Evolutionary conservation across 1,140 invertebrate genomes (phyloP).

Genomic region (Mylabris phalerata): DNA sequence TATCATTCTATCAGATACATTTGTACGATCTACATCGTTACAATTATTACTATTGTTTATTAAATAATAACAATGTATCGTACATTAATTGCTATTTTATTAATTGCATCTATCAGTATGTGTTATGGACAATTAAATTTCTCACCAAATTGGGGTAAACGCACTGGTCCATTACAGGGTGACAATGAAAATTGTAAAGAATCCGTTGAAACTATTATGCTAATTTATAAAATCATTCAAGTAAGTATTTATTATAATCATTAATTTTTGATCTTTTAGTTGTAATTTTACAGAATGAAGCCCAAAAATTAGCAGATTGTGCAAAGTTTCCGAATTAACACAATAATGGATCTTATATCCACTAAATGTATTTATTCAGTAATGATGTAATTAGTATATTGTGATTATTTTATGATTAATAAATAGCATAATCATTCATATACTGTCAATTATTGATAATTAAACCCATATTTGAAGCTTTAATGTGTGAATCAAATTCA

Average conservation of each 20-base stretch:
- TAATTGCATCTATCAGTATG: conserved; percentile 19
- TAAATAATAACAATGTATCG: conserved; percentile 15
- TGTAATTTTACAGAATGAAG: conserved; percentile 35
- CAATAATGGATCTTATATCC: too few relatives aligned
- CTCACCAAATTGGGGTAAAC: conserved; percentile 35
- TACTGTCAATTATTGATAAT: too few relatives aligned
- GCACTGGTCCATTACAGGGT: conserved; percentile 17
- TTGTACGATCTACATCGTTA: too few relatives aligned
- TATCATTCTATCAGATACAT: conserved; percentile 3
- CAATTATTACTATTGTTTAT: too few relatives aligned
- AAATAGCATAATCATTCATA: too few relatives aligned
- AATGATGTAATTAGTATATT: background rate
- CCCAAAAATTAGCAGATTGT: conserved; percentile 35
- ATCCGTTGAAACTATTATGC: conserved; percentile 33
- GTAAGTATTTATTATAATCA: conserved; percentile 13
- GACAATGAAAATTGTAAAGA: conserved; percentile 30
- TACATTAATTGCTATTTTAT: conserved; percentile 5
- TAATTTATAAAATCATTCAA: conserved; percentile 36
- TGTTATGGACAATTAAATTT: conserved; percentile 35
- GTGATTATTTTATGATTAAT: too few relatives aligned
- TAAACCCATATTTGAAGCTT: too few relatives aligned
- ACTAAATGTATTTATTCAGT: too few relatives aligned
- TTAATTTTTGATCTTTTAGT: conserved; percentile 1
- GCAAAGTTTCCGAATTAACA: conserved; percentile 28
- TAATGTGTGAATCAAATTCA: too few relatives aligned